Conservation (phyloP, 1,140 invertebrate species). For the Ips nitidus region DNA sequence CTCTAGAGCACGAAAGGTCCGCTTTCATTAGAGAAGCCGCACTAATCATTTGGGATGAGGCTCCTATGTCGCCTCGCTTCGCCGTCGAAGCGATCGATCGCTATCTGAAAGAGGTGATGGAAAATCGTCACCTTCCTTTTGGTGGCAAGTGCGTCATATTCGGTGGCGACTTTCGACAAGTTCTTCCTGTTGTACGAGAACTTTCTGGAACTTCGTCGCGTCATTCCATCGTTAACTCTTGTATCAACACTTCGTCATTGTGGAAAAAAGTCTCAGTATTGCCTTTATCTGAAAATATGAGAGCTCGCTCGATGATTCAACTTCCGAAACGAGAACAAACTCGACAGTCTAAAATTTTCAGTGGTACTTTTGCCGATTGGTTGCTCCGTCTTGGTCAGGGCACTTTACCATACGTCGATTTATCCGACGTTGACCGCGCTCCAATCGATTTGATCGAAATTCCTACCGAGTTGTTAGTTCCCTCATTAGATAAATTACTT, state of each 20-base stretch:
- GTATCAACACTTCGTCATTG: not conserved
- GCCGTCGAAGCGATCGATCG: constrained; percentile 39
- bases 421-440: not conserved
- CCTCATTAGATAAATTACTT: not conserved
- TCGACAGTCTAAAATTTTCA: not conserved
- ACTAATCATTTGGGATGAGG: constrained; percentile 48
- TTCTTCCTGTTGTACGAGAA: constrained; percentile 41
- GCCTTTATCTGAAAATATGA: not conserved
- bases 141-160: constrained; percentile 45
- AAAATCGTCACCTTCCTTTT: constrained; percentile 34
- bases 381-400: not conserved
- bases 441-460: constrained; percentile 2
- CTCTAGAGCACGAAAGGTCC: not conserved
- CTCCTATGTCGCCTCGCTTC: constrained; percentile 41
- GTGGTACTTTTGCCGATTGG: not conserved
- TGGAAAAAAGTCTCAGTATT: not conserved
- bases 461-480: not conserved
- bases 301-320: not conserved
- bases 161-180: constrained; percentile 42
- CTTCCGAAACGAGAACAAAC: too few species aligned
- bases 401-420: not conserved
- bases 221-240: not conserved
- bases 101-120: constrained; percentile 36
- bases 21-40: not conserved
- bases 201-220: constrained; percentile 5